phyloP scores from a whole-genome alignment of 2,113 vertebrate genomes.

The Dasyurus viverrinus region DNA sequence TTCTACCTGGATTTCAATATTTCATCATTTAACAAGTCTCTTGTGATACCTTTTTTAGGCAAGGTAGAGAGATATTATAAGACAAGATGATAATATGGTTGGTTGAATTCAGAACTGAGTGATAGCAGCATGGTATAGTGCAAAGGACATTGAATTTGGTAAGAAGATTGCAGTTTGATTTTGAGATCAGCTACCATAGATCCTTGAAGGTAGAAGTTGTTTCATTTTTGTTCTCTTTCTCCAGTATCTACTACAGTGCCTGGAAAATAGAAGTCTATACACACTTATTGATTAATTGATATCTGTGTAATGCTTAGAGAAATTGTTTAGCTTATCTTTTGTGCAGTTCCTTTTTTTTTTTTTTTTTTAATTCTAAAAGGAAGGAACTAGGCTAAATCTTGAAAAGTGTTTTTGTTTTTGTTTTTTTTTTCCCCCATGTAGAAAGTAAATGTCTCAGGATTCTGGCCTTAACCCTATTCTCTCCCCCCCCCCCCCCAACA shows the following conservation, averaged over 20 bases:
- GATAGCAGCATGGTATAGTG: background rate
- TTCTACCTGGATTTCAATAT: background rate
- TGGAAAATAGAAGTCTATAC: background rate
- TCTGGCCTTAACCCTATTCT: background rate
- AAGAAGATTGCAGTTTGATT: background rate
- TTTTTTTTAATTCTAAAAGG: background rate
- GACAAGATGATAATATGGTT: background rate
- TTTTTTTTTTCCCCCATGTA: background rate
- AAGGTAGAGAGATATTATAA: background rate
- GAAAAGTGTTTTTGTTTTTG: background rate
- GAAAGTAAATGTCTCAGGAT: background rate
- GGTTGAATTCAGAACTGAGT: background rate
- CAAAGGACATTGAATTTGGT: background rate
- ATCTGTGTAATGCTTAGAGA: background rate
- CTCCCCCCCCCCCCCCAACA: background rate
- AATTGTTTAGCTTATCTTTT: background rate
- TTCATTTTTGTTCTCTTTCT: background rate
- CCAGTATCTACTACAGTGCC: background rate
- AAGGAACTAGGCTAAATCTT: background rate
- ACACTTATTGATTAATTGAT: background rate
- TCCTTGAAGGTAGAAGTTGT: too few species aligned
- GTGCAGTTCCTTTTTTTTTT: background rate
- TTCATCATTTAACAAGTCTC: background rate
- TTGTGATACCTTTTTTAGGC: background rate
- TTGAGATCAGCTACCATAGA: background rate